A percentile compares a stretch with the other conserved stretches of the same genome.
Conservation (phyloP, 1,140 invertebrate species). For the Plectrocnemia conspersa region DNA sequence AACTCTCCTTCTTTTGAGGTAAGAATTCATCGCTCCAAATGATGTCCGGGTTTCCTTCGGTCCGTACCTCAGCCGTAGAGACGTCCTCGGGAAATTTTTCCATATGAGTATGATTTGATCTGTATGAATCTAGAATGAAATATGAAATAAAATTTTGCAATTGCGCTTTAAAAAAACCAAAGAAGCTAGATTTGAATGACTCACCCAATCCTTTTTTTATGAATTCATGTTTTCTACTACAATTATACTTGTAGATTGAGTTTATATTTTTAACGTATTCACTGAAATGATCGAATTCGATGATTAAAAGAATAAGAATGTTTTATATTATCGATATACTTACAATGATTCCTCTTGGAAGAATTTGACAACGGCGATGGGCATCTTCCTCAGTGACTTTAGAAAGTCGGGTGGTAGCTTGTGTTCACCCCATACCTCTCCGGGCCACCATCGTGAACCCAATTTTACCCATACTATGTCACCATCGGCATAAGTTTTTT, state of each 20-base stretch:
- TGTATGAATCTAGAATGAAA: constrained; percentile 54
- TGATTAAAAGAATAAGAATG: neutral
- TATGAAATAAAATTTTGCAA: too few species aligned
- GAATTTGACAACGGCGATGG: constrained; percentile 74
- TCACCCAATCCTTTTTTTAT: constrained; percentile 74
- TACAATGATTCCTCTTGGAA: constrained; percentile 77
- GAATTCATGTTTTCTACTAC: constrained; percentile 69
- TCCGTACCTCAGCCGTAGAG: constrained; percentile 61
- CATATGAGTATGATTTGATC: constrained; percentile 62
- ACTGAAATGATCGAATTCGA: constrained; percentile 52
- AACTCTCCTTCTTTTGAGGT: constrained; percentile 55
- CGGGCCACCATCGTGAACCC: constrained; percentile 72
- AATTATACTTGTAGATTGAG: constrained; percentile 71
- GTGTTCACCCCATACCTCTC: constrained; percentile 61
- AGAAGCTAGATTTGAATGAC: too few species aligned
- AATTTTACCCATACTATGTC: constrained; percentile 81
- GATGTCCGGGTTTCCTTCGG: constrained; percentile 63
- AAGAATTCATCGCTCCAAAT: constrained; percentile 57
- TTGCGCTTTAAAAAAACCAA: constrained; percentile 4
- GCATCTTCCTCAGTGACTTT: constrained; percentile 60
- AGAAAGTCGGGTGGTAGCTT: constrained; percentile 60
- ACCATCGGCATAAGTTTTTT: constrained; percentile 64
- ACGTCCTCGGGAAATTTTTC: constrained; percentile 71
- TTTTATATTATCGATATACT: constrained; percentile 20
- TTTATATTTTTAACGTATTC: constrained; percentile 70